Evolutionary conservation across 2,113 vertebrate species (phyloP), one percentile per base, ranked within the genome.

Genomic region (Takifugu bimaculatus): DNA sequence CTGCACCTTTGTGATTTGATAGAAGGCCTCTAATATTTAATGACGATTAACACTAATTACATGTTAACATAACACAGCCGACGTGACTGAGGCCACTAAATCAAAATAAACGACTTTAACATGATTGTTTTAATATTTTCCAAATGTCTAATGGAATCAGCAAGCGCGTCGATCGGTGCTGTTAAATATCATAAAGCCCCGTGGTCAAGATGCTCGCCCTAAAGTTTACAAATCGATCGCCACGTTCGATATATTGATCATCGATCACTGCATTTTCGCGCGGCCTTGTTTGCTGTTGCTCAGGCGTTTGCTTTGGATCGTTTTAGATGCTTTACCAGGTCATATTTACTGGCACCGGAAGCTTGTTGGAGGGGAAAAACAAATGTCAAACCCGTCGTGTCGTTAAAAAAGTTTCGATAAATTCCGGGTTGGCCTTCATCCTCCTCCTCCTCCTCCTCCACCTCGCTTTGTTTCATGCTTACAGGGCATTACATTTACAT

Each of bases 161-260:
- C 7, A 3, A 9, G 20, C 20, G 7, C 3, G 20, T 13, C 25
- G 6, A 7, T 51, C 15, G 2, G 13, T 6, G 61, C 57, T 61
- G 42, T 74, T 75, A 65, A 32, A 39, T 63, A 54, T 75, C 49
- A 79, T 65, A 70, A 77, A 55, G 63, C 79, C 48, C 29, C 44
- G 7, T 48, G 77, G 54, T 70, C 58, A 56, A 79, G 47, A 60
- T 53, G 61, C 57, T n/a, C 48, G n/a, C 57, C 27, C 54, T 20
- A 29, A 70, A 79, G 63, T 72, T 83, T 63, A 62, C 49, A 48
- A 67, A 87, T 79, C 45, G 81, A 87, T 81, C 50, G 32, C 15
- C 5, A 7, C 28, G 32, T 60, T 87, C 81, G 52, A 84, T 85
- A 32, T 78, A 88, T 88, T 20, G 84, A 88, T 81, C 72, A 61